Evolutionary conservation across 2,113 vertebrate species (phyloP), one percentile per base, ranked within the genome.

Genomic region (Laterallus jamaicensis): DNA sequence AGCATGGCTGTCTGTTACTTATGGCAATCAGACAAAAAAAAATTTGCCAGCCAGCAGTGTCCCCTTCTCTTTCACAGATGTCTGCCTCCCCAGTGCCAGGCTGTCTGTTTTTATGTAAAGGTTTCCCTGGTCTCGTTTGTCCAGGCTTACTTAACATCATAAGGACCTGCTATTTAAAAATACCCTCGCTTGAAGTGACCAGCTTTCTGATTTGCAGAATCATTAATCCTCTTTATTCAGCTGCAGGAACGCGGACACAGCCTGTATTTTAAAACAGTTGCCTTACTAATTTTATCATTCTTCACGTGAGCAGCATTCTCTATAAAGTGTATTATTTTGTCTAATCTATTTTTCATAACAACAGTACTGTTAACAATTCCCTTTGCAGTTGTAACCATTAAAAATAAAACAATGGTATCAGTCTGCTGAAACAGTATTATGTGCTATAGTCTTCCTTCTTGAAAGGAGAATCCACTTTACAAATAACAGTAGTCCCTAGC

Each of bases 321-420:
- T 80, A 10, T 66, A 35, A 79, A 87, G 40, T 21, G 5, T 42
- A 52, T 80, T 88, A 12, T 77, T 82, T 95, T 78, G n/a, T 80
- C 32, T 82, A 54, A 92, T 92, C 40, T 83, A 1, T 83, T 94
- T 94, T 93, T 94, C 29, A 31, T 86, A 80, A 14, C 20, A 76
- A 35, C 13, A 47, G 28, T 59, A 35, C 37, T 60, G 68, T 56
- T 86, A 92, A 67, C 63, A 80, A 70, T 47, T 85, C 59, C 55
- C 52, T 83, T 83, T 78, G 52, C 47, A 50, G 22, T 10, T 32
- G 35, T 71, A 59, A 52, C 47, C 83, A 19, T 86, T 90, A 80
- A 87, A 92, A 89, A 73, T 82, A 70, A 74, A 86, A 63, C 84
- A 82, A 62, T 69, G 15, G 2, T 80, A 77, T 87, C 63, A 26